Base-by-base conservation (phyloP, 2,888 invertebrate species). In the Philereme transversata region DNA sequence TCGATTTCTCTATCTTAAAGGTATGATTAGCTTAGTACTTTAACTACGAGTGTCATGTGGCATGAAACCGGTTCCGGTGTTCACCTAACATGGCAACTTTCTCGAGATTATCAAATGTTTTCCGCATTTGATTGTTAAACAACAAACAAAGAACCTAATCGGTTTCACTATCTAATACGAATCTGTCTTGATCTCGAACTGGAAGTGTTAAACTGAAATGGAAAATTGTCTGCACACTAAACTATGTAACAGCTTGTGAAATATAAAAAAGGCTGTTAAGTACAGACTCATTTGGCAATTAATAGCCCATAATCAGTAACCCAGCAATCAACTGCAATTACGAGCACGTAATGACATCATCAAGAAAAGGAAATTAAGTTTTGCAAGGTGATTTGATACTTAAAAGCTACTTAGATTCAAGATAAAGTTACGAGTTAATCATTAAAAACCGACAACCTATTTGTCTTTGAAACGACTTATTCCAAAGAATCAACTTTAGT, bases 41-140 rank as follows among this genome's bases (percentile, higher is more conserved):
- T 81, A 82, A 76, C 76, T 75, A 79, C 80, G 65, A 70, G 71
- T 75, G 83, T 82, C 82, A 83, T 79, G 81, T 81, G 81, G 75
- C 73, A 59, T 66, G 46, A 57, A 83, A 88, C 88, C 86, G 84
- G 88, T 88, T 87, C 41, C 65, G 63, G 56, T 64, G 71, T 73
- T 73, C 72, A 77, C 75, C 77, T 80, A 79, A 82, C 81, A 76
- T 81, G 73, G 74, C 77, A 81, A 88, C 88, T 88, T 88, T 88
- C 87, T 82, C 83, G 64, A 77, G 63, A 70, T 78, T 78, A 76
- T 76, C 69, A 72, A 78, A 74, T 69, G 64, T 70, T 78, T 79
- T 77, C 69, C 66, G 70, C 63, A 69, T 74, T 67, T 66, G 62
- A 65, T 71, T 67, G 57, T 66, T 60, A 63, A 49, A 57, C 47